phyloP scores from a whole-genome alignment of 92 coral and sea anemone species.

The Epizoanthus scotinus region DNA sequence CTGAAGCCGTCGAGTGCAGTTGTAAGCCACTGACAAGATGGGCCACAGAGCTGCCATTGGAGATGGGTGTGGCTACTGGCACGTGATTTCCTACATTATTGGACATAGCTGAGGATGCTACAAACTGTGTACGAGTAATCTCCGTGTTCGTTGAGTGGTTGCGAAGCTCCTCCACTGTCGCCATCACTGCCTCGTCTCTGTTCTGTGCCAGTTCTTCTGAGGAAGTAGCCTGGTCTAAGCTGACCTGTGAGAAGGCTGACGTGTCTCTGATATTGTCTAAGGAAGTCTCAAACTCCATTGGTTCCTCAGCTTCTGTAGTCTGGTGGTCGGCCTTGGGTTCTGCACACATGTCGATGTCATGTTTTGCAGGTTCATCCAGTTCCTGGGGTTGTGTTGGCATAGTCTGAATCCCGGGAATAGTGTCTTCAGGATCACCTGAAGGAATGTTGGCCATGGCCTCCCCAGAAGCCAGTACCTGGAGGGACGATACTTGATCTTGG shows the following conservation, averaged over 20 bases:
- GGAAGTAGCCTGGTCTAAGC: conserved; percentile 13
- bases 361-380: not conserved
- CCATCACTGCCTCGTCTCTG: conserved; percentile 17
- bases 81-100: conserved; percentile 41
- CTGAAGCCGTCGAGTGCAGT: conserved; percentile 27
- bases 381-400: conserved; percentile 4
- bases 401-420: conserved; percentile 5
- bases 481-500: conserved; percentile 16
- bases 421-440: not conserved
- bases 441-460: conserved; percentile 16
- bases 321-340: conserved; percentile 9
- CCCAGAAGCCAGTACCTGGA: conserved; percentile 7
- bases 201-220: conserved; percentile 18
- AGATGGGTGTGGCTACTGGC: conserved; percentile 35
- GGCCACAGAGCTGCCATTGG: conserved; percentile 24
- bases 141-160: not conserved
- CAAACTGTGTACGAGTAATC: conserved; percentile 30
- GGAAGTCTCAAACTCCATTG: conserved; percentile 63
- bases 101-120: conserved; percentile 16
- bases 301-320: conserved; percentile 46
- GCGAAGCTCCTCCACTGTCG: conserved; percentile 22
- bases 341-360: conserved; percentile 37
- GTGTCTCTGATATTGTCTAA: conserved; percentile 37
- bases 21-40: conserved; percentile 21
- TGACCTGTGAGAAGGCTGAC: conserved; percentile 31